Evolutionary conservation across 2,797 vertebrate species (phyloP), one percentile per base, ranked within the genome.

Genomic region (Naso thynnoides): DNA sequence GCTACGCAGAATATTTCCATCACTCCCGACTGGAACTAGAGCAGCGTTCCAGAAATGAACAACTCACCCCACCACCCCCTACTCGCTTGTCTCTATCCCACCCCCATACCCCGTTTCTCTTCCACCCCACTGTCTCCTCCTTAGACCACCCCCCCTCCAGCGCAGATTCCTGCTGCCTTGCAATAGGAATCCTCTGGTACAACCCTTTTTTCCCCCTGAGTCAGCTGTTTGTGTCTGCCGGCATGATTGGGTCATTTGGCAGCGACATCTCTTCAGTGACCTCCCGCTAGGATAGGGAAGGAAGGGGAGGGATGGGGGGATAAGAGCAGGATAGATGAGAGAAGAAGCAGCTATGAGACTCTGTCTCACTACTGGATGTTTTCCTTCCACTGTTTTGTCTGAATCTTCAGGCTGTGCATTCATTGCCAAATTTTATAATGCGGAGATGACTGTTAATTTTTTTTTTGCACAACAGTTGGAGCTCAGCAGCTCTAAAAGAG

Each of bases 1-100:
- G 92, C 93, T 91, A 84, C 76, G 63, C 66, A 10, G 85, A 93
- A 94, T 94, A 93, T 95, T 95, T 95, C 94, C 94, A 95, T 93
- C 92, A 89, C 92, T 93, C 90, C 82, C 82, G 79, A 89, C 88
- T 92, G 87, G 90, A 91, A 88, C 88, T 89, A 84, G 81, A 92
- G 83, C 85, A 85, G 81, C 71, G 89, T 93, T 93, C 91, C 90
- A 93, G 87, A 93, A 92, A 84, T 82, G 81, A 88, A 84, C 89
- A 83, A 74, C 87, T 87, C 85, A 58, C 81, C 89, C 89, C 78
- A 72, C 73, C 77, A 64, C 79, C 83, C 83, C 74, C 79, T 71
- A 62, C 82, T 83, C 58, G 19, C 82, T 88, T 85, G 67, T 88
- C 86, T 89, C 78, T 85, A 89, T 73, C 77, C 80, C 70, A 68